Evolutionary conservation across 2,113 vertebrate species (phyloP).

Genomic region (Monarcha castaneiventris): DNA sequence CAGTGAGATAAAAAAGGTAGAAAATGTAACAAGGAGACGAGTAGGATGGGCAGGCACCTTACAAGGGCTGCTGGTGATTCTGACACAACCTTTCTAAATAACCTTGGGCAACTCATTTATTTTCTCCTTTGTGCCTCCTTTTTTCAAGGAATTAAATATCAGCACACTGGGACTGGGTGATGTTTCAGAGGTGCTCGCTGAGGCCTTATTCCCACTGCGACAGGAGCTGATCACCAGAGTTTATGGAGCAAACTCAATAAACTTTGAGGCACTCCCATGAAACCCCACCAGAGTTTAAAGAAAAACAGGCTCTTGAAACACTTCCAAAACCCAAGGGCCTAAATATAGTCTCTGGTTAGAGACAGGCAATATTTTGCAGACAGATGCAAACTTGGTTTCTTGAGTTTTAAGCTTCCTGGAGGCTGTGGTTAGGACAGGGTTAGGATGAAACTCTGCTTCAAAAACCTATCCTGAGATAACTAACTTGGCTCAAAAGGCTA

Average conservation of each 20-base stretch:
- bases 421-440: conserved; percentile 6
- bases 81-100: neutral
- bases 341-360: conserved; percentile 3
- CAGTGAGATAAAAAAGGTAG: neutral
- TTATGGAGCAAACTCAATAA: neutral
- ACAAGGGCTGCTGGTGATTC: neutral
- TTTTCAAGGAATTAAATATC: neutral
- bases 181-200: neutral
- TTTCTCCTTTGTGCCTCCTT: neutral
- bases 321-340: neutral
- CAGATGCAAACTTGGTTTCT: neutral
- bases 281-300: neutral
- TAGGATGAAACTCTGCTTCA: neutral
- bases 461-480: neutral
- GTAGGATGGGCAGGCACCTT: neutral
- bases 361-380: neutral
- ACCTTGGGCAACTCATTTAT: neutral
- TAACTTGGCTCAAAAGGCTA: neutral
- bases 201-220: neutral
- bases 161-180: neutral
- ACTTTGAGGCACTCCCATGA: neutral
- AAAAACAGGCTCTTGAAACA: neutral
- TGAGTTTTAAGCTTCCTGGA: conserved; percentile 11
- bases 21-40: neutral
- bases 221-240: neutral